Base-by-base conservation (phyloP, 92 coral and sea anemone genomes). In the Paragorgia papillata region DNA sequence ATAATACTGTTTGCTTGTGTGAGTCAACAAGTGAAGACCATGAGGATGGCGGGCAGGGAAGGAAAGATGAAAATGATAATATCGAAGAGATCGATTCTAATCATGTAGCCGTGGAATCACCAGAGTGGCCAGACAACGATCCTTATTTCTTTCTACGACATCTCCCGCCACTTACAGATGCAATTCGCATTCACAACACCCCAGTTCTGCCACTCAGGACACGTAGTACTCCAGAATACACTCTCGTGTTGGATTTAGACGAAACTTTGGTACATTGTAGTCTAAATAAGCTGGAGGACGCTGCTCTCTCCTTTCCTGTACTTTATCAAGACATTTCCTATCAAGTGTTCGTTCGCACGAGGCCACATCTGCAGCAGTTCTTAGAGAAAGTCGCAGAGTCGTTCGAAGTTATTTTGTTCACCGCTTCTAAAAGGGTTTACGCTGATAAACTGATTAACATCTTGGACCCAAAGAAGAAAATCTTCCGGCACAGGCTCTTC, bases 191-290 rank as follows among this genome's bases (percentile, higher is more conserved):
- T 64, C 99, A 96, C 32, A 84, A 86, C 17, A 71, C 78, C 39
- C 99, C 99, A 0, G 99, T 95, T 15, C 54, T 95, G 30, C 99
- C 99, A 13, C 79, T 95, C 57, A 86, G 85, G 65, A 95, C 99
- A 30, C 85, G 99, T 66, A 88, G 99, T 51, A 95, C 99, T n/a
- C 96, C 99, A 30, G 96, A 95, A 85, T 86, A 91, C 75, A 88
- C 95, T 26, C 97, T 95, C 56, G 99, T 95, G 31, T 84, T 95
- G 40, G 99, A 95, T 76, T 69, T 95, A 43, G 99, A 95, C 76
- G 99, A 95, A 83, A 95, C 99, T 12, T 89, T 95, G 32, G 99
- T 95, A 53, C 99, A 95, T 79, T 95, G 99, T 65, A 95, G 99
- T 83, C 88, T 95, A 48, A 95, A 95, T 79, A 91, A 84, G 79